Conservation (phyloP, 64 coral and sea anemone species). For the Montipora sp. region DNA sequence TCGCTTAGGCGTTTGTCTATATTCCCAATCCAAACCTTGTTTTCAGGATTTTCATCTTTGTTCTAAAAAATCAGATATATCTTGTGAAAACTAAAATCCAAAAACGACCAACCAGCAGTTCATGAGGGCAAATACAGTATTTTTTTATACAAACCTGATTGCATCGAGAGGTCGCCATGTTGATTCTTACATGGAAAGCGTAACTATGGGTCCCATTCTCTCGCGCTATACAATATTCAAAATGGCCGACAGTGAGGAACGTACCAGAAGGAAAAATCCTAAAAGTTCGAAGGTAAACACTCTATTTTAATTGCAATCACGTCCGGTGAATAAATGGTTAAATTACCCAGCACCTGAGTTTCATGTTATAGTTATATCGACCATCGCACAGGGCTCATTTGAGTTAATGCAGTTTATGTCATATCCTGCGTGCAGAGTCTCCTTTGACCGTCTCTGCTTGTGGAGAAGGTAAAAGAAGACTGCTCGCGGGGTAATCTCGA, state of each 20-base stretch:
- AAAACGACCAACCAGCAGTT: not conserved
- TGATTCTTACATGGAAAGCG: not conserved
- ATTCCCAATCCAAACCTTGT: constrained; percentile 90
- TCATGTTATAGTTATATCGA: no score
- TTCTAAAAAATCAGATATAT: not conserved
- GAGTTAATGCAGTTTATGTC: no score
- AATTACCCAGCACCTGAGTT: no score
- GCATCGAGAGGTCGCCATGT: not conserved
- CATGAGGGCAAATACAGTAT: not conserved
- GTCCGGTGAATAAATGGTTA: no score
- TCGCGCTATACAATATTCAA: constrained; percentile 49
- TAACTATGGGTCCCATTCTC: not conserved
- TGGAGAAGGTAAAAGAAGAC: no score
- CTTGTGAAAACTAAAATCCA: not conserved
- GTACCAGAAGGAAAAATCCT: not conserved
- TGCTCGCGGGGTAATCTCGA: no score
- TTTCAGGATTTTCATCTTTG: constrained; percentile 17
- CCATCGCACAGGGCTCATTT: no score
- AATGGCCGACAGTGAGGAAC: constrained; percentile 75
- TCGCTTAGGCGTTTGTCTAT: constrained; percentile 93
- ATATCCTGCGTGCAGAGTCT: no score
- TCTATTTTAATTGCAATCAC: not conserved
- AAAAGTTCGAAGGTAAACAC: constrained; percentile 15
- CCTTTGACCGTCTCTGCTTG: no score
- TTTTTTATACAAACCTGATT: not conserved